phyloP scores from a whole-genome alignment of 1,140 invertebrate genomes.

The Oedothorax gibbosus region DNA sequence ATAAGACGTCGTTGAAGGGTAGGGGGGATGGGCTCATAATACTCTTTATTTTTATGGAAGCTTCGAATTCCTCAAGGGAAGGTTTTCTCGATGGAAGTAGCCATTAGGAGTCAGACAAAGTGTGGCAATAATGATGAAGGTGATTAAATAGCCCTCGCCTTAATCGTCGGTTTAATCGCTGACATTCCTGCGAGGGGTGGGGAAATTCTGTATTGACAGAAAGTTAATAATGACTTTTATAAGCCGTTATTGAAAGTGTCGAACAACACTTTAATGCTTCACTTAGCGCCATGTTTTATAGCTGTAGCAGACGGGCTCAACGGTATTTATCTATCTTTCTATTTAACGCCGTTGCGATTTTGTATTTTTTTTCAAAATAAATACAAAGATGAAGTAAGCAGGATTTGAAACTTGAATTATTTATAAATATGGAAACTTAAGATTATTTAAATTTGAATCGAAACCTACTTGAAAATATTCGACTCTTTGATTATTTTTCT shows the following conservation, averaged over 20 bases:
- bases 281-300: constrained; percentile 3
- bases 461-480: too few relatives aligned
- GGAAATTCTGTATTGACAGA: constrained; percentile 22
- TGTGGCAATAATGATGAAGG: constrained; percentile 32
- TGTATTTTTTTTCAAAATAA: too few relatives aligned
- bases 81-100: constrained; percentile 15
- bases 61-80: constrained; percentile 17
- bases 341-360: too few relatives aligned
- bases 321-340: too few relatives aligned
- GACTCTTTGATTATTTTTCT: too few relatives aligned
- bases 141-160: constrained; percentile 23
- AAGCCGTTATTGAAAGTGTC: constrained; percentile 29
- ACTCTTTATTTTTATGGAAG: constrained; percentile 31
- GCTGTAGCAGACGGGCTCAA: background rate
- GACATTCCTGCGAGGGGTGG: constrained; percentile 11
- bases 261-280: constrained; percentile 22
- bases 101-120: constrained; percentile 31
- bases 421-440: too few relatives aligned
- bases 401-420: too few relatives aligned
- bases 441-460: too few relatives aligned
- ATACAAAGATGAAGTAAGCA: too few relatives aligned
- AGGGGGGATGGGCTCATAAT: background rate
- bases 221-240: constrained; percentile 46
- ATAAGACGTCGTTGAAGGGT: background rate
- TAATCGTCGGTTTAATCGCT: constrained; percentile 37